Evolutionary conservation across 2,113 vertebrate species (phyloP).

Genomic region (Taxidea taxus): DNA sequence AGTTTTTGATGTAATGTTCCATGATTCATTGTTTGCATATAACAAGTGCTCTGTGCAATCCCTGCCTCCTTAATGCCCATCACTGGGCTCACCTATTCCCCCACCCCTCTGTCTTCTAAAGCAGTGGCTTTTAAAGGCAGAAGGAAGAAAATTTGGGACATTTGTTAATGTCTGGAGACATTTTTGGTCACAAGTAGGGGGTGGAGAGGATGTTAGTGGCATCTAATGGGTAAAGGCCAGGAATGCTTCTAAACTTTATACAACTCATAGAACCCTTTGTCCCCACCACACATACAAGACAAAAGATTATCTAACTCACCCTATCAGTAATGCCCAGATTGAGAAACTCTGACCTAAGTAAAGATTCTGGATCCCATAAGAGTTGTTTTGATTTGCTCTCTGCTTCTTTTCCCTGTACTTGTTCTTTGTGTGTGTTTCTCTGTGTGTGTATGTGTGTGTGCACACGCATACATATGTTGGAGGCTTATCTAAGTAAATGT

Average conservation of each 20-base stretch:
- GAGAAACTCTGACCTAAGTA: neutral
- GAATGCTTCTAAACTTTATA: slow-evolving; percentile 3
- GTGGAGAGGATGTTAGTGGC: neutral
- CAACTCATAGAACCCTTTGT: neutral
- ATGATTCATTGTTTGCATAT: no score
- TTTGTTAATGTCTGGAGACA: slow-evolving; percentile 17
- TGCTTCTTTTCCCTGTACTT: neutral
- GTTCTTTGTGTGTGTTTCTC: neutral
- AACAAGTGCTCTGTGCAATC: no score
- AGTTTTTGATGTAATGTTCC: no score
- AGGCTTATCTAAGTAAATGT: neutral
- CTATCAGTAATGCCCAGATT: neutral
- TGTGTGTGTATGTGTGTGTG: neutral
- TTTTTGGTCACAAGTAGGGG: neutral
- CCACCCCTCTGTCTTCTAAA: neutral
- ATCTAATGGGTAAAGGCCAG: neutral
- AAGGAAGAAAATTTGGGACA: neutral
- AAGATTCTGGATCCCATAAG: neutral
- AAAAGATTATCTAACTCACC: neutral
- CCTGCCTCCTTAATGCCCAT: no score
- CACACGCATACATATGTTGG: neutral
- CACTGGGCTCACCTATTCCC: no score
- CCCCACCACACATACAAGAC: neutral
- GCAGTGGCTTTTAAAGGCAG: neutral
- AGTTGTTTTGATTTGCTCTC: slow-evolving; percentile 16